Conservation (phyloP, 2,888 invertebrate genomes). For the Rosalia funebris region DNA sequence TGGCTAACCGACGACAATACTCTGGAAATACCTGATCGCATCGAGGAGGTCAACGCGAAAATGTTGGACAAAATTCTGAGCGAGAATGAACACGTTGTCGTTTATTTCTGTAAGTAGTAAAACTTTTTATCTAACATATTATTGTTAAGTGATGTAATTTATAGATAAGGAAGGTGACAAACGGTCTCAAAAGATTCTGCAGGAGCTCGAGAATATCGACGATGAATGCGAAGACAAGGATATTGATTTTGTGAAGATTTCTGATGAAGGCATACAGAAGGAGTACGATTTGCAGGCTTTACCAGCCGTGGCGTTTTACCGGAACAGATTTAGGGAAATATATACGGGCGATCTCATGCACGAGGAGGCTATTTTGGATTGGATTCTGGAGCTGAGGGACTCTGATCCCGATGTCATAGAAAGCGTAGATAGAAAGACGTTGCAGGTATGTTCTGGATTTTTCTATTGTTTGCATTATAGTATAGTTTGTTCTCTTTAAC, state of each 20-base stretch:
- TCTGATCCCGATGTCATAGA: constrained; percentile 90
- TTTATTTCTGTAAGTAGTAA: constrained; percentile 85
- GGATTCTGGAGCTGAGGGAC: constrained; percentile 87
- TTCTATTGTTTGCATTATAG: too few relatives aligned
- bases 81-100: constrained; percentile 89
- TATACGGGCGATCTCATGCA: constrained; percentile 91
- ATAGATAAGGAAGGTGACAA: constrained; percentile 90
- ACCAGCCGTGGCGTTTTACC: constrained; percentile 87
- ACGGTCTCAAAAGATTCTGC: constrained; percentile 86
- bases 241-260: constrained; percentile 91
- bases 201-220: constrained; percentile 91
- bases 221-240: constrained; percentile 92
- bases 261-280: constrained; percentile 86
- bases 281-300: constrained; percentile 86
- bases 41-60: constrained; percentile 89
- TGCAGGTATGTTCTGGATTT: constrained; percentile 67
- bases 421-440: constrained; percentile 88
- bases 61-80: constrained; percentile 91
- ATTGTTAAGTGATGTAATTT: constrained; percentile 35
- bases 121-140: not conserved
- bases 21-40: constrained; percentile 89
- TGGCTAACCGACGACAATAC: constrained; percentile 94
- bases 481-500: too few relatives aligned
- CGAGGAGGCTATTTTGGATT: constrained; percentile 88
- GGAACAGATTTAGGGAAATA: constrained; percentile 88